Percentiles rank a stretch among this genome's conserved stretches.
These are phyloP conservation scores for Dermatemys mawii DNA, from an alignment of 2,113 vertebrate genomes.

Conservation along the genomic window DNA sequence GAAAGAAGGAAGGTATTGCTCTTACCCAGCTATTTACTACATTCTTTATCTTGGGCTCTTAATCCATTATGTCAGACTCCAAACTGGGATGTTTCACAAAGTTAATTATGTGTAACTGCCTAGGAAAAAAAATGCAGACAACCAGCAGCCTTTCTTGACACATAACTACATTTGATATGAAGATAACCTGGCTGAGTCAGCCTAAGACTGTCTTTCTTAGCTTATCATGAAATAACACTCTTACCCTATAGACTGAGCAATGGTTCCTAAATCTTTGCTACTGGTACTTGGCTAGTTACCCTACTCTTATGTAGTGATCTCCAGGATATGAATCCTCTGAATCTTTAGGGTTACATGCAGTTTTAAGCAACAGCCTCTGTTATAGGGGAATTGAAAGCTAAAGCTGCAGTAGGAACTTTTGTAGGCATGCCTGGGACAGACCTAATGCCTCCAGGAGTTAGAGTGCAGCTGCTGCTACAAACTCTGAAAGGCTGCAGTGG, in stretches of 20 bases:
- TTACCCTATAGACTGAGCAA: rapidly evolving
- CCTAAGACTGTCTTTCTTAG: slow-evolving; percentile 6
- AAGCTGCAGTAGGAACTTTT: neutral
- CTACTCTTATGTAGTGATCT: neutral
- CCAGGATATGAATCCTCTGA: slow-evolving; percentile 12
- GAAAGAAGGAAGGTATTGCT: neutral
- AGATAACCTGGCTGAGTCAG: neutral
- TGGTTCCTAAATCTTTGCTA: slow-evolving; percentile 56
- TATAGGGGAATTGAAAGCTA: neutral
- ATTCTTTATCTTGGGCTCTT: neutral
- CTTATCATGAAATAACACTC: slow-evolving; percentile 16
- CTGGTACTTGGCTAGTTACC: rapidly evolving
- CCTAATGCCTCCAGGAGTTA: neutral
- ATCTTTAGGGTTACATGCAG: neutral
- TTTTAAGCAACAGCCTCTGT: slow-evolving; percentile 20
- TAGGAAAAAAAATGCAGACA: neutral
- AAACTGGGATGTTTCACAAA: slow-evolving; percentile 3
- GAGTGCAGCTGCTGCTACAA: neutral
- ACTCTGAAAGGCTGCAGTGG: neutral
- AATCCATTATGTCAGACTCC: neutral
- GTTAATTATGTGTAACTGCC: neutral
- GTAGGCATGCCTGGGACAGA: rapidly evolving
- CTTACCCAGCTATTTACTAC: neutral
- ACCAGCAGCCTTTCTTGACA: slow-evolving; percentile 22
- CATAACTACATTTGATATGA: neutral